These are phyloP conservation scores for Limanda limanda DNA, from an alignment of 2,113 vertebrate species.

Conservation along the genomic window DNA sequence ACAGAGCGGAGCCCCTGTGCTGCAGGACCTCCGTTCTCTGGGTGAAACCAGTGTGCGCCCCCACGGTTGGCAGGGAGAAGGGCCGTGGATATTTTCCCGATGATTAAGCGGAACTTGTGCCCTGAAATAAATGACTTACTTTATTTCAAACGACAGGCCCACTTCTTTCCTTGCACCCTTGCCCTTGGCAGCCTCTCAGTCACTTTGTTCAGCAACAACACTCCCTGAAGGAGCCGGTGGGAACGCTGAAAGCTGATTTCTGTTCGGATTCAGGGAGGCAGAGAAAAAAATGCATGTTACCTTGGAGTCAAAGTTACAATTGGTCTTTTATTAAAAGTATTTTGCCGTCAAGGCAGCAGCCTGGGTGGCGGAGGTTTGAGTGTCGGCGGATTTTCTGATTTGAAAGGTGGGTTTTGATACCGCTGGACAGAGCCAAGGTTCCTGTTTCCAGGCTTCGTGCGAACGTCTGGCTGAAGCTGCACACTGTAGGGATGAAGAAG, in stretches of 20 bases:
- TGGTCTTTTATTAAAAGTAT: constrained; percentile 18
- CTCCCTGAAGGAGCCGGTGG: constrained; percentile 44
- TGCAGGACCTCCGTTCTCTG: constrained; percentile 57
- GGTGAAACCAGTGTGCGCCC: constrained; percentile 58
- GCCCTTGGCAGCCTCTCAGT: background rate
- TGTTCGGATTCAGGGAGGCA: constrained; percentile 52
- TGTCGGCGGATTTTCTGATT: background rate
- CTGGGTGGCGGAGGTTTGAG: constrained; percentile 7
- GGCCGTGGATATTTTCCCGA: constrained; percentile 67
- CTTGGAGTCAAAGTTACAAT: constrained; percentile 12
- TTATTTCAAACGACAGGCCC: constrained; percentile 73
- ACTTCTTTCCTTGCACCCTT: constrained; percentile 57
- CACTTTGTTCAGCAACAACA: constrained; percentile 50
- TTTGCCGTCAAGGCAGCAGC: background rate
- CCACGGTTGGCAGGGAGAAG: constrained; percentile 55
- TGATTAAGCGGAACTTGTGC: constrained; percentile 63
- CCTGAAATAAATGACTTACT: constrained; percentile 71
- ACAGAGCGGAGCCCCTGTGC: constrained; percentile 48
- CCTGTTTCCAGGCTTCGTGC: background rate
- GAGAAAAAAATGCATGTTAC: constrained; percentile 8
- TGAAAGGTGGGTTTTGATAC: background rate
- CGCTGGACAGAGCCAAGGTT: background rate
- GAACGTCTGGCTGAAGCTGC: background rate
- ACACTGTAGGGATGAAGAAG: background rate
- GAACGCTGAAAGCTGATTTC: constrained; percentile 49